Conservation (phyloP, 2,888 invertebrate genomes). For the Parnassius smintheus region DNA sequence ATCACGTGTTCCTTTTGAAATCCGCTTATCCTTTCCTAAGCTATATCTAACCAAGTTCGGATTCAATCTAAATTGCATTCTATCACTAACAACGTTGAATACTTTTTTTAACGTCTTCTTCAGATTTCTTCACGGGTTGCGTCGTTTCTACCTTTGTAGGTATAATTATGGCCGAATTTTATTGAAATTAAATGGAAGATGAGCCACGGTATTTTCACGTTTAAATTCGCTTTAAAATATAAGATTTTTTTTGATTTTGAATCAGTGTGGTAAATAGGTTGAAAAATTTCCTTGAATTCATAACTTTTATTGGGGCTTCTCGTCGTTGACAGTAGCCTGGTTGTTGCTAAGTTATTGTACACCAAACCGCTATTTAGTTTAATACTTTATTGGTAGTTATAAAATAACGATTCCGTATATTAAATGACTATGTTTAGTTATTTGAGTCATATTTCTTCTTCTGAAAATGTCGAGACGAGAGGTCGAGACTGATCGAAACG, state of each 20-base stretch:
- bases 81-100: slow-evolving; percentile 39
- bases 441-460: too few species aligned
- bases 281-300: too few species aligned
- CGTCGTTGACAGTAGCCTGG: too few species aligned
- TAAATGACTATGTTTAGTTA: too few species aligned
- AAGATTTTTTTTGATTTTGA: slow-evolving; percentile 5
- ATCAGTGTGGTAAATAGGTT: too few species aligned
- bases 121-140: slow-evolving; percentile 41
- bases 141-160: slow-evolving; percentile 70
- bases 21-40: slow-evolving; percentile 65
- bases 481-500: too few species aligned
- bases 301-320: too few species aligned
- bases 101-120: slow-evolving; percentile 33
- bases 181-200: slow-evolving; percentile 70
- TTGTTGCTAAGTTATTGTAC: too few species aligned
- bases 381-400: too few species aligned
- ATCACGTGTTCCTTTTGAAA: slow-evolving; percentile 77
- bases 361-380: too few species aligned
- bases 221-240: slow-evolving; percentile 20
- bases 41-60: slow-evolving; percentile 46
- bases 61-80: slow-evolving; percentile 43
- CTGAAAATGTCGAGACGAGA: too few species aligned
- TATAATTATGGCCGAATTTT: slow-evolving; percentile 74
- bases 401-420: too few species aligned
- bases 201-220: slow-evolving; percentile 45